Conservation (phyloP, 2,113 vertebrate genomes). For the Columba janthina region DNA sequence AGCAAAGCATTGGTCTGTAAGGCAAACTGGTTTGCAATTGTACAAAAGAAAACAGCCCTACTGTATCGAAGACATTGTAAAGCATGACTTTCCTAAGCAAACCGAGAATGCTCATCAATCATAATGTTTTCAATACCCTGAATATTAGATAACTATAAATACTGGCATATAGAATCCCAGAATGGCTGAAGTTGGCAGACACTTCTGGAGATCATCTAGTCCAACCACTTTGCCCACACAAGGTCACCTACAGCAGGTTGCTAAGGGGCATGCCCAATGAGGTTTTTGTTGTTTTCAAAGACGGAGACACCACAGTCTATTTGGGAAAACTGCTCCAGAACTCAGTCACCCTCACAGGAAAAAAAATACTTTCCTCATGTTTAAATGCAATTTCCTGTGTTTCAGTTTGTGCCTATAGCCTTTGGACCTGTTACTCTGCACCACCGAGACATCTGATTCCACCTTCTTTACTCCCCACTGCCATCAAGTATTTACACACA, state of each 20-base stretch:
- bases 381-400: background rate
- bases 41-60: background rate
- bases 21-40: background rate
- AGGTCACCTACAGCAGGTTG: background rate
- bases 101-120: background rate
- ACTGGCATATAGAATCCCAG: background rate
- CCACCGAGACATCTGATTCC: background rate
- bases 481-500: no score
- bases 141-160: background rate
- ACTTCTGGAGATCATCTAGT: rapidly evolving
- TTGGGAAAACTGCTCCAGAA: background rate
- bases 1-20: background rate
- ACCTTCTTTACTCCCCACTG: background rate
- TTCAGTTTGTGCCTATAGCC: background rate
- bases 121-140: background rate
- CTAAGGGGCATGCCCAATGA: rapidly evolving
- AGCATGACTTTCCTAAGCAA: background rate
- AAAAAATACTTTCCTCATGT: background rate
- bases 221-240: background rate
- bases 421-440: background rate
- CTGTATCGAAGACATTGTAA: background rate
- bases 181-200: background rate
- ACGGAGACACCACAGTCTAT: background rate
- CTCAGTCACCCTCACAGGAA: background rate
- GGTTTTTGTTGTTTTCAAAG: background rate